Percentiles rank a stretch among this genome's conserved stretches.
phyloP scores from a whole-genome alignment of 2,797 vertebrate species.

The Notamacropus eugenii region DNA sequence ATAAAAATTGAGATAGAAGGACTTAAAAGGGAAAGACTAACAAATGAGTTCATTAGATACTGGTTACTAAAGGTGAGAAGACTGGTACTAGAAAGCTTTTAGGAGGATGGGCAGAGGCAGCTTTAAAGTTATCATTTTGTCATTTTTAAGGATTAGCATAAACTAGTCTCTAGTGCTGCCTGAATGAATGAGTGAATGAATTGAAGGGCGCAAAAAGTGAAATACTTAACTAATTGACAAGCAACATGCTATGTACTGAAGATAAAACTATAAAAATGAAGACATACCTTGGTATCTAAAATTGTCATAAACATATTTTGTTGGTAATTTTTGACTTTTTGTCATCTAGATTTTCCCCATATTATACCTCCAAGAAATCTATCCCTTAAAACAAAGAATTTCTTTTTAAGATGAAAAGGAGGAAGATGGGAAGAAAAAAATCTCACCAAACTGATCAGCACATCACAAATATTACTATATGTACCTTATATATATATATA shows the following conservation, averaged over 20 bases:
- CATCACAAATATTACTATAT: too few relatives aligned
- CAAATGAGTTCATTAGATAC: neutral
- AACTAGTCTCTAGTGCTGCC: neutral
- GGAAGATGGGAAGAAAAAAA: too few relatives aligned
- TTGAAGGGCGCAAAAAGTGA: neutral
- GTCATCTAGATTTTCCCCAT: too few relatives aligned
- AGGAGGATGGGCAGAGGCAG: neutral
- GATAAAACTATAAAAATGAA: neutral
- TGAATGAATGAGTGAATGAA: slow-evolving; percentile 2
- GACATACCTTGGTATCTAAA: neutral
- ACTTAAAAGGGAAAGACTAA: slow-evolving; percentile 24
- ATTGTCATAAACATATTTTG: neutral
- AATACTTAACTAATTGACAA: neutral
- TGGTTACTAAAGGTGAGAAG: slow-evolving; percentile 1
- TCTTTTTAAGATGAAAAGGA: too few relatives aligned
- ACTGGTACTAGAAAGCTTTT: neutral
- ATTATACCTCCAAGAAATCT: too few relatives aligned
- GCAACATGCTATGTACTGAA: neutral
- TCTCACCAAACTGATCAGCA: too few relatives aligned
- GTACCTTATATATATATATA: too few relatives aligned
- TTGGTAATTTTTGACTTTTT: too few relatives aligned
- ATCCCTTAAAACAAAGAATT: too few relatives aligned
- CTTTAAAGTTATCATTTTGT: slow-evolving; percentile 31
- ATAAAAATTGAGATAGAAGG: slow-evolving; percentile 16
- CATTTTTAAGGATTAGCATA: too few relatives aligned